Evolutionary conservation across 1,140 invertebrate genomes (phyloP).

Genomic region (Ips typographus): DNA sequence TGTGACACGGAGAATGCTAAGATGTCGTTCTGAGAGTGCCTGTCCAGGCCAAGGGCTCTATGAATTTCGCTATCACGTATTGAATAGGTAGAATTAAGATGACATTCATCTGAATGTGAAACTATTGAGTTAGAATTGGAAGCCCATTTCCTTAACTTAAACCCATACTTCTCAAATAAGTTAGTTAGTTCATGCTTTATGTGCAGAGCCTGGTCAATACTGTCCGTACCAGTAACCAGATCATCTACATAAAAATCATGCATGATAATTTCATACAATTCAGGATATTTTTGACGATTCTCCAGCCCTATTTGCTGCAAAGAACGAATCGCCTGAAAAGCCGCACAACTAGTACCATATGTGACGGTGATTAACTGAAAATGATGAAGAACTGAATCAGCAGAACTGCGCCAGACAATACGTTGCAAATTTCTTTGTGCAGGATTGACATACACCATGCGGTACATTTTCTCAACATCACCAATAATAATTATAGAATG

Average conservation of each 20-base stretch:
- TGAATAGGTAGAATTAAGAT: not conserved
- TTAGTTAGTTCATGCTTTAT: not conserved
- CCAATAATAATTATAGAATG: conserved; percentile 24
- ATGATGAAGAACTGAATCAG: conserved; percentile 31
- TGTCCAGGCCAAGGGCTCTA: not conserved
- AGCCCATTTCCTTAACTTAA: conserved; percentile 42
- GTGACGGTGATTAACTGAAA: conserved; percentile 44
- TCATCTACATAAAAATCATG: conserved; percentile 56
- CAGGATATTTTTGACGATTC: conserved; percentile 36
- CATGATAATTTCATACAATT: conserved; percentile 39
- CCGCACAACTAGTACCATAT: conserved; percentile 46
- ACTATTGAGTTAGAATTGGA: conserved; percentile 32
- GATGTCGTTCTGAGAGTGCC: conserved; percentile 10
- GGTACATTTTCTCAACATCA: conserved; percentile 53
- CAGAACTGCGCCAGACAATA: conserved; percentile 47
- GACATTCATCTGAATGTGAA: not conserved
- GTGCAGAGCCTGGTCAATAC: conserved; percentile 36
- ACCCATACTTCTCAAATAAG: conserved; percentile 16
- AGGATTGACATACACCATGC: conserved; percentile 43
- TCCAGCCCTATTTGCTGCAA: conserved; percentile 46
- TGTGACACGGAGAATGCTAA: conserved; percentile 38
- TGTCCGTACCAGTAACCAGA: conserved; percentile 46
- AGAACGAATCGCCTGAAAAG: conserved; percentile 46
- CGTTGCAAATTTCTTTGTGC: conserved; percentile 45
- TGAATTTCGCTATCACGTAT: conserved; percentile 12